A percentile compares a stretch with the other conserved stretches of the same genome.
These are phyloP conservation scores for Stylophora pistillata DNA, from an alignment of 64 coral and sea anemone genomes.

Conservation along the genomic window DNA sequence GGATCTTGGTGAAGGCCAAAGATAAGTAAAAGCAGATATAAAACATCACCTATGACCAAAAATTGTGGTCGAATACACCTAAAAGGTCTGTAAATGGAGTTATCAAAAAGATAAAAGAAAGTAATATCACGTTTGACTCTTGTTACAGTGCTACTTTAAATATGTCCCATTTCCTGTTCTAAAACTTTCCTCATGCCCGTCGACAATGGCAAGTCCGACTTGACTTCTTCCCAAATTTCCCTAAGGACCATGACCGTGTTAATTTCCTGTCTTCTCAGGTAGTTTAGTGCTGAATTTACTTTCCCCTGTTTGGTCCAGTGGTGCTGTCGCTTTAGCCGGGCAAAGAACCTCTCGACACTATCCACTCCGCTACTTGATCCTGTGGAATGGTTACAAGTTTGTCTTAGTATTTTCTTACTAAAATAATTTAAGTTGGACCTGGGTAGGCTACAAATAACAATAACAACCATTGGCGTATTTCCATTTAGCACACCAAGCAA, in stretches of 20 bases:
- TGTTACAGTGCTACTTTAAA: background rate
- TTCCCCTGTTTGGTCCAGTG: conserved; percentile 32
- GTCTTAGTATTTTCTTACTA: no score
- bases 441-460: background rate
- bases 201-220: conserved; percentile 53
- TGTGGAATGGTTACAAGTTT: background rate
- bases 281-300: background rate
- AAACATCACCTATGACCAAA: no score
- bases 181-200: conserved; percentile 60
- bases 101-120: no score
- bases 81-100: no score
- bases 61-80: no score
- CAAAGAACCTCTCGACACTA: conserved; percentile 58
- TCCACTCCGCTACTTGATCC: background rate
- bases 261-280: conserved; percentile 56
- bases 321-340: conserved; percentile 24
- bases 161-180: conserved; percentile 36
- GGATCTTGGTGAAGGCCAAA: no score
- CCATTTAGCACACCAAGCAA: no score
- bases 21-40: no score
- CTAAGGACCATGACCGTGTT: conserved; percentile 52
- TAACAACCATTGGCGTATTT: no score
- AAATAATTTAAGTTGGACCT: no score
- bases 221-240: conserved; percentile 73
- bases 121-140: background rate